A percentile compares a stretch with the other conserved stretches of the same genome.
Evolutionary conservation across 1,140 invertebrate species (phyloP).

Genomic region (Euglossa dilemma): DNA sequence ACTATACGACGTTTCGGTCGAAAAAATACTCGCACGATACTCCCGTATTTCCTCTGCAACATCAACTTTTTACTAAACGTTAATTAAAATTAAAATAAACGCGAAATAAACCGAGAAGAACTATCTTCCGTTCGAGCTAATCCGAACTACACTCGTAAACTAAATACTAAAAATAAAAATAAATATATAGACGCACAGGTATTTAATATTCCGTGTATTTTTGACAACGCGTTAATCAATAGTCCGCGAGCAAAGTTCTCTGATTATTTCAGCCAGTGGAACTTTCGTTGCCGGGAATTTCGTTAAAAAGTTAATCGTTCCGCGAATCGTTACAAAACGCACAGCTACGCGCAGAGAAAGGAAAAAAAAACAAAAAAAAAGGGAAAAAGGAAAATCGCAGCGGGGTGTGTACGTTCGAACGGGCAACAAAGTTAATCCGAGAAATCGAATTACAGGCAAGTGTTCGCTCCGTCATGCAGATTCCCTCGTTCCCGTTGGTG

Average conservation of each 20-base stretch:
- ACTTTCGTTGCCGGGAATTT: neutral
- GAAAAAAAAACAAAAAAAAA: too few relatives aligned
- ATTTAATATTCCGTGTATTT: too few relatives aligned
- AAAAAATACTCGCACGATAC: slow-evolving; percentile 45
- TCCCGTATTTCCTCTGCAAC: neutral
- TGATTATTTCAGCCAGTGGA: neutral
- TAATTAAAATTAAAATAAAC: neutral
- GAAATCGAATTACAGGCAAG: slow-evolving; percentile 56
- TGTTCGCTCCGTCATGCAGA: slow-evolving; percentile 57
- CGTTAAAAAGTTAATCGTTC: neutral
- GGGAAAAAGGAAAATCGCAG: neutral
- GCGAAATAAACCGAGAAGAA: too few relatives aligned
- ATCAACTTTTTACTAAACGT: neutral
- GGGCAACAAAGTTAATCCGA: slow-evolving; percentile 16
- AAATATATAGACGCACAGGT: too few relatives aligned
- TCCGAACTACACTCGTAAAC: too few relatives aligned
- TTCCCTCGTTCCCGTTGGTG: slow-evolving; percentile 76
- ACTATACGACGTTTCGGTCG: slow-evolving; percentile 63
- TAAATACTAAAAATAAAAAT: too few relatives aligned
- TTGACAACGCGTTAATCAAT: neutral
- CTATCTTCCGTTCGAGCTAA: too few relatives aligned
- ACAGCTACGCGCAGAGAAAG: neutral
- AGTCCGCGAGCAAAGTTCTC: neutral
- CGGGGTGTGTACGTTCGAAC: too few relatives aligned
- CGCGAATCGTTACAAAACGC: neutral